A percentile compares a stretch with the other conserved stretches of the same genome.
phyloP scores from a whole-genome alignment of 2,113 vertebrate species.

The Bubo scandiacus region DNA sequence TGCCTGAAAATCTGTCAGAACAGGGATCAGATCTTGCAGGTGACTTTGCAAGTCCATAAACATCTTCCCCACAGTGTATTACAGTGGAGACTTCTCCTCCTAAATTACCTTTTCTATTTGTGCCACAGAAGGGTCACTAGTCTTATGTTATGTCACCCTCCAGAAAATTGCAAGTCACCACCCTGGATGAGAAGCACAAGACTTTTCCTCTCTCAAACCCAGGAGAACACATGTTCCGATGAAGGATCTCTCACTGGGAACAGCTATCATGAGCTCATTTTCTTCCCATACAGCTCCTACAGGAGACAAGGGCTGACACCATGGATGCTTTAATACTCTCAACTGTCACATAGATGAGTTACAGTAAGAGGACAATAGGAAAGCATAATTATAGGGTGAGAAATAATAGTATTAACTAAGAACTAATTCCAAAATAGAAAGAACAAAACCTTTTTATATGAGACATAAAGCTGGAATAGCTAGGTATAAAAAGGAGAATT shows the following conservation, averaged over 20 bases:
- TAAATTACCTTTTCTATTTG: background rate
- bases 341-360: background rate
- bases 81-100: background rate
- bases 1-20: background rate
- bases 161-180: rapidly evolving
- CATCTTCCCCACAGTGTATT: background rate
- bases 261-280: background rate
- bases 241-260: background rate
- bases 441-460: background rate
- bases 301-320: background rate
- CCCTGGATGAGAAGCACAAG: background rate
- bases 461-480: background rate
- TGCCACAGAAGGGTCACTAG: background rate
- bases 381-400: background rate
- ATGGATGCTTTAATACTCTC: rapidly evolving
- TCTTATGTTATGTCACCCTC: background rate
- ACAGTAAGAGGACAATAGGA: background rate
- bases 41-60: background rate
- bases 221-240: rapidly evolving
- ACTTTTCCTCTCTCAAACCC: background rate
- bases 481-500: background rate
- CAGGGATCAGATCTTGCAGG: background rate
- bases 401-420: background rate
- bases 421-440: background rate
- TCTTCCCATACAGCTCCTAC: background rate